Base-by-base conservation (phyloP, 2,797 vertebrate species). In the Arnoldichthys spilopterus region DNA sequence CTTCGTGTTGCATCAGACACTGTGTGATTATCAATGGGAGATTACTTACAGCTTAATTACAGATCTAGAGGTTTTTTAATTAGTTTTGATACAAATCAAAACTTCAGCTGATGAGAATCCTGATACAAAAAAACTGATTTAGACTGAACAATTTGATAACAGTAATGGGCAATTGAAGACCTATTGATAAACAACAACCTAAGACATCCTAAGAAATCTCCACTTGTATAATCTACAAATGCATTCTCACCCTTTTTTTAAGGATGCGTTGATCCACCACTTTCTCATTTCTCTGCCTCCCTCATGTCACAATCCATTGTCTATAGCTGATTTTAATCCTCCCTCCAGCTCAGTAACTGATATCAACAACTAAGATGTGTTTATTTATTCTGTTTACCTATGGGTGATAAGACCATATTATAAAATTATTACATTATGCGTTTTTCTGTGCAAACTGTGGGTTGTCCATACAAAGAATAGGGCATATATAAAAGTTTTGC, bases 11-110 rank as follows among this genome's bases (percentile, higher is more conserved):
- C n/a, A n/a, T n/a, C n/a, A n/a, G n/a, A n/a, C n/a, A n/a, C n/a
- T n/a, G n/a, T n/a, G n/a, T n/a, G n/a, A n/a, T n/a, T n/a, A n/a
- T n/a, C n/a, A n/a, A n/a, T n/a, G n/a, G 13, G 61, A 64, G 40
- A 78, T 45, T 4, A 70, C 34, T 51, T 51, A 3, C 45, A 70
- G 26, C 32, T 51, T 72, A 56, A 66, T 43, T 72, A 9, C 34
- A 72, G 47, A 78, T 47, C 9, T 64, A 64, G 18, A 8, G 12
- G 11, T 26, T 72, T 72, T 64, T 28, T 53, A 13, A 26, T 40
- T 13, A 54, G 28, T 45, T 4, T 1, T 58, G 43, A 77, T 51
- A 51, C 22, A 71, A 62, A 78, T 53, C 45, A 30, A 63, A 32
- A 22, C 32, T 11, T 24, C 30, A 34, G 18, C 43, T 61, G 28